Percentiles rank a stretch among this genome's conserved stretches.
Evolutionary conservation across 2,113 vertebrate species (phyloP).

Genomic region (Halichoerus grypus): DNA sequence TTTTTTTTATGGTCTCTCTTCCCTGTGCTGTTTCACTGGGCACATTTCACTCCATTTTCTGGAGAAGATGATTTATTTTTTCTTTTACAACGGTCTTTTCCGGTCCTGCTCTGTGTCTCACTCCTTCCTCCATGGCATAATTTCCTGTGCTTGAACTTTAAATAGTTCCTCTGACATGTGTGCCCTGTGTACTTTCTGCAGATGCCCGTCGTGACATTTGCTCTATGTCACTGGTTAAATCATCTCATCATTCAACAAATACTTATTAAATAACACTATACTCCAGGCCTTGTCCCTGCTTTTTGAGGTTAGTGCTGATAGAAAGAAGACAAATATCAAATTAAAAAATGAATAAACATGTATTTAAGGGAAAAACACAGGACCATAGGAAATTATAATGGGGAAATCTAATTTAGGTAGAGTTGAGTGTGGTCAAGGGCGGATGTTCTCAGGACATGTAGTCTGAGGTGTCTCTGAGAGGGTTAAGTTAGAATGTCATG

Average conservation of each 20-base stretch:
- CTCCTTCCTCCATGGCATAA: not conserved
- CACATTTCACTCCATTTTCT: conserved; percentile 20
- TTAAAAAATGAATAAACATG: not conserved
- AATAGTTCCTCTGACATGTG: not conserved
- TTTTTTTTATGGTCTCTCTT: not conserved
- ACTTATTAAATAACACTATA: not conserved
- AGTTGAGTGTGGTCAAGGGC: not conserved
- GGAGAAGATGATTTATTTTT: conserved; percentile 48
- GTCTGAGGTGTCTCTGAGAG: not conserved
- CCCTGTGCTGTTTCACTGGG: not conserved
- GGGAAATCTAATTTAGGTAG: not conserved
- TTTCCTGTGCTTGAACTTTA: conserved; percentile 49
- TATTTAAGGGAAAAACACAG: not conserved
- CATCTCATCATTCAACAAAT: not conserved
- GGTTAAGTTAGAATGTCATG: not conserved
- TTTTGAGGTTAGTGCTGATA: not conserved
- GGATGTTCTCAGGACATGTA: not conserved
- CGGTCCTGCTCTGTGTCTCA: not conserved
- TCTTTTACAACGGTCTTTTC: not conserved
- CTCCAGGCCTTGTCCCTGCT: not conserved
- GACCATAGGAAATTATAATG: not conserved
- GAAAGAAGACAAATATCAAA: not conserved
- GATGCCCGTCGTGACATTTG: not conserved
- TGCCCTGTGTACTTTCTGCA: not conserved
- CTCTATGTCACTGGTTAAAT: not conserved